phyloP scores from a whole-genome alignment of 2,888 invertebrate species.

The Drosophila flavopinicola region DNA sequence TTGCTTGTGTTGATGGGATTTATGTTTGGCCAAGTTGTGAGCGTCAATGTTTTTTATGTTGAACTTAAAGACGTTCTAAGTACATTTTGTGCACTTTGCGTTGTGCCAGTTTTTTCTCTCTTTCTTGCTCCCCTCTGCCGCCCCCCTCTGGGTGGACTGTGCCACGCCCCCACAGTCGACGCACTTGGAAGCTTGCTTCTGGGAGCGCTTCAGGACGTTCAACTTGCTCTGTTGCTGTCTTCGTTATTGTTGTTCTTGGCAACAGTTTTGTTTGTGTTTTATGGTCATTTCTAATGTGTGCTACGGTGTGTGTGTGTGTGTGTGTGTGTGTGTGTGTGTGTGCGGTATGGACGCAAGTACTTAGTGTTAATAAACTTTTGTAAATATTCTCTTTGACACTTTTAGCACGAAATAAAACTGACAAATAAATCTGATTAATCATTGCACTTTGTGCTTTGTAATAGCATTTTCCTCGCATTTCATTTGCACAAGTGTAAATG shows the following conservation, averaged over 20 bases:
- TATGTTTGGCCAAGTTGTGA: conserved; percentile 71
- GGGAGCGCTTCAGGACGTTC: conserved; percentile 66
- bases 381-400: conserved; percentile 81
- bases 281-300: conserved; percentile 76
- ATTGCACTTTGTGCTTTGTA: conserved; percentile 74
- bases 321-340: conserved; percentile 22
- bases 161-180: conserved; percentile 26
- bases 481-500: conserved; percentile 39
- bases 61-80: conserved; percentile 76
- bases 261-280: conserved; percentile 77
- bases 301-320: conserved; percentile 1
- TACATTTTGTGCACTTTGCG: conserved; percentile 71
- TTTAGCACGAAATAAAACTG: conserved; percentile 80
- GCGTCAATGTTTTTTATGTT: conserved; percentile 75
- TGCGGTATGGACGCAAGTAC: conserved; percentile 56
- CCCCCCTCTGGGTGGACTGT: background rate
- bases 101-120: conserved; percentile 41
- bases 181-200: conserved; percentile 68
- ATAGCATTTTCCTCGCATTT: conserved; percentile 62
- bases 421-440: conserved; percentile 80
- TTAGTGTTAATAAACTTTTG: conserved; percentile 80
- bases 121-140: conserved; percentile 5
- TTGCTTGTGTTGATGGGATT: conserved; percentile 69
- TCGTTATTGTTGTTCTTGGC: conserved; percentile 65
- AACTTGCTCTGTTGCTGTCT: conserved; percentile 50